Percentiles rank a stretch among this genome's conserved stretches.
phyloP scores from a whole-genome alignment of 2,113 vertebrate species.

The Notothenia coriiceps region DNA sequence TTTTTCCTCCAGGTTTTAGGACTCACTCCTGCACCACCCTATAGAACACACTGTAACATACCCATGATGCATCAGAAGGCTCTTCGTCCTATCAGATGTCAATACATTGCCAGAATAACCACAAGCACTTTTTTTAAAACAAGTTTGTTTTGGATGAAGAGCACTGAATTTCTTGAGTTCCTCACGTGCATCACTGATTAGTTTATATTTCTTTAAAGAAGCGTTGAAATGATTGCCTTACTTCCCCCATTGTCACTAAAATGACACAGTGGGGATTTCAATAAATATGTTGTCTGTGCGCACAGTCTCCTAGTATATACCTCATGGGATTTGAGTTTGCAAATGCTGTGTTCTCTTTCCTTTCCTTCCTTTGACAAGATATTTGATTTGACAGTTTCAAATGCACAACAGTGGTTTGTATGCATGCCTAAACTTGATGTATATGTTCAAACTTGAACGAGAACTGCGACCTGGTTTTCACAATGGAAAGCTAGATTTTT shows the following conservation, averaged over 20 bases:
- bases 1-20: too few relatives aligned
- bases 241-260: constrained; percentile 50
- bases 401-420: constrained; percentile 57
- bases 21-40: too few relatives aligned
- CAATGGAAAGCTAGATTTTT: constrained; percentile 65
- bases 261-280: constrained; percentile 51
- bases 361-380: constrained; percentile 37
- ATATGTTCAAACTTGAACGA: constrained; percentile 57
- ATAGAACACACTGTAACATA: constrained; percentile 4
- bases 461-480: constrained; percentile 71
- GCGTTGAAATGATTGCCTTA: constrained; percentile 62
- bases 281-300: constrained; percentile 65
- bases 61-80: constrained; percentile 33
- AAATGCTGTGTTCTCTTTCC: constrained; percentile 67
- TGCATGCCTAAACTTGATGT: constrained; percentile 57
- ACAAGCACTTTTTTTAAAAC: constrained; percentile 42
- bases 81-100: background rate
- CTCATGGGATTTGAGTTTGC: constrained; percentile 79
- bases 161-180: constrained; percentile 47
- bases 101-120: constrained; percentile 17
- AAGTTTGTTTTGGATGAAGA: constrained; percentile 39
- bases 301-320: constrained; percentile 80
- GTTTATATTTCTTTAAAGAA: constrained; percentile 30
- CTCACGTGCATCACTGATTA: constrained; percentile 44
- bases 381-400: constrained; percentile 67